Conservation (phyloP, 2,888 invertebrate genomes). For the Cheilosia variabilis region DNA sequence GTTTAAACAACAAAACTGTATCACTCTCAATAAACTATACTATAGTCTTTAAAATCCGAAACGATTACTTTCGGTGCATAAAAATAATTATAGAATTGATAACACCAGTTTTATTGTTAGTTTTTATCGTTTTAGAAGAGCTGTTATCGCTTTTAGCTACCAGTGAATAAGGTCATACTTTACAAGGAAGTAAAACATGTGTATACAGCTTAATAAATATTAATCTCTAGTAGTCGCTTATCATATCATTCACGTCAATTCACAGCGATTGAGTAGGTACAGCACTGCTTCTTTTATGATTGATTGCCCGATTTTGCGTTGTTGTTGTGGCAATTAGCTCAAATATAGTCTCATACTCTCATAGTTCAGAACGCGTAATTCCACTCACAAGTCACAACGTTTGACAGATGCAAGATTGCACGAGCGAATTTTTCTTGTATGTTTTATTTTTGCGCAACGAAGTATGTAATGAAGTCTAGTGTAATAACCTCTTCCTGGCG, state of each 20-base stretch:
- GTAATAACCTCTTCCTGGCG: no score
- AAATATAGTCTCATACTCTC: neutral
- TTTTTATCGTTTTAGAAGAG: constrained; percentile 17
- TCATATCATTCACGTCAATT: neutral
- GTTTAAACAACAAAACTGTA: neutral
- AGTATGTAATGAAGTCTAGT: no score
- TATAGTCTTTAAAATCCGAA: neutral
- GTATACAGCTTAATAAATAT: neutral
- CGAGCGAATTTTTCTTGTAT: neutral
- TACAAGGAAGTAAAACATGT: neutral
- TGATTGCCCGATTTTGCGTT: neutral
- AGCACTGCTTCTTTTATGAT: neutral
- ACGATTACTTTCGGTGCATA: neutral
- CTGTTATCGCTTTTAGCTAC: constrained; percentile 3
- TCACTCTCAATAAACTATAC: constrained; percentile 16
- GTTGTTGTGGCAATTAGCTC: no score
- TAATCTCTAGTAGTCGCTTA: neutral
- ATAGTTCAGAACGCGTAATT: neutral
- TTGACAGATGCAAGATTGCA: neutral
- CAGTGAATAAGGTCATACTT: neutral
- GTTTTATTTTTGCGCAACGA: neutral
- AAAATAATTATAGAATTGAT: neutral
- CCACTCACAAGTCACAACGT: neutral
- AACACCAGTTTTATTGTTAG: neutral
- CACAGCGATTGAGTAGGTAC: neutral